A percentile compares a stretch with the other conserved stretches of the same genome.
Evolutionary conservation across 2,113 vertebrate species (phyloP).

Genomic region (Callipepla californica): DNA sequence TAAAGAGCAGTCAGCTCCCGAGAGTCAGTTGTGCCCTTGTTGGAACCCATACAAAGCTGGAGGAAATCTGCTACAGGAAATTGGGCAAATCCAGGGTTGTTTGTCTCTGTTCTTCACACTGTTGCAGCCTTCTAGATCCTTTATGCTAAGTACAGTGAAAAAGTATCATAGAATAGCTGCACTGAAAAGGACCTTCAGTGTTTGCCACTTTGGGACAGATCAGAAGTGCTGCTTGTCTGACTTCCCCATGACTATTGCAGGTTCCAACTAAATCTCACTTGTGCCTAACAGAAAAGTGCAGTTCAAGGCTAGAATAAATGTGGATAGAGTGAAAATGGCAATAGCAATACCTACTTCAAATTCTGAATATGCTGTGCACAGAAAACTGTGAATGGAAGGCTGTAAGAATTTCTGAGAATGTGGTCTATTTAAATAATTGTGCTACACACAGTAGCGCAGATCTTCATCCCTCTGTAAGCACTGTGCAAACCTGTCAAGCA

Average conservation of each 20-base stretch:
- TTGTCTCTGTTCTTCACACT: background rate
- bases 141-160: background rate
- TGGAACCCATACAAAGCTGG: background rate
- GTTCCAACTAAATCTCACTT: background rate
- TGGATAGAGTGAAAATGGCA: background rate
- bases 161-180: background rate
- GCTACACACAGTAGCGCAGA: background rate
- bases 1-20: background rate
- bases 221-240: background rate
- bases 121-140: accelerated
- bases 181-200: background rate
- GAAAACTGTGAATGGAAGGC: background rate
- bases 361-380: background rate
- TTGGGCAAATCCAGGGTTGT: accelerated
- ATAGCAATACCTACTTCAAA: background rate
- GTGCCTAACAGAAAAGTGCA: background rate
- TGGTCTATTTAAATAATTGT: background rate
- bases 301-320: background rate
- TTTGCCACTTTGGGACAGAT: background rate
- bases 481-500: background rate
- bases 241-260: background rate
- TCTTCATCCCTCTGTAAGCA: background rate
- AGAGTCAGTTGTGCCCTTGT: background rate
- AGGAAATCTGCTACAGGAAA: background rate
- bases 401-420: background rate